Evolutionary conservation across 2,888 invertebrate genomes (phyloP), one percentile per base, ranked within the genome.

Genomic region (Mallateleia sp.): DNA sequence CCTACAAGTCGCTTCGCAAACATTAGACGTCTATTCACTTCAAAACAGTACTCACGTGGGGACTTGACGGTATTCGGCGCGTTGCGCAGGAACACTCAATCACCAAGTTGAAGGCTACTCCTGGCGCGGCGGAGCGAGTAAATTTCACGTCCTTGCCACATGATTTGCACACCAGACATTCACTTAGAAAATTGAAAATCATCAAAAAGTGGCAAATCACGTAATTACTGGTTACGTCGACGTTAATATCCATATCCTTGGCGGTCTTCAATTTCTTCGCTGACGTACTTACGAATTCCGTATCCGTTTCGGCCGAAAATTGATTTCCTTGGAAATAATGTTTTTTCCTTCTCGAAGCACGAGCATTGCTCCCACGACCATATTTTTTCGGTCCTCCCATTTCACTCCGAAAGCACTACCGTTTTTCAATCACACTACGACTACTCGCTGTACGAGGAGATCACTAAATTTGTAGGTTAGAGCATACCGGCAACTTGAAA

Each of bases 251-350:
- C 8, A 67, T 20, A 1, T 50, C 66, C 6, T 67, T 50, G 50
- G n/a, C n/a, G n/a, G 24, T 60, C 22, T 69, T 69, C 54, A 52
- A 9, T 38, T 69, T 69, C 24, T 69, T 69, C 24, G 69, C 54
- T n/a, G 69, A 69, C n/a, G 52, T 24, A 28, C 69, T 69, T 11
- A 69, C 54, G 38, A 69, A 69, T 14, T 25, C 28, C 0, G 42
- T 45, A n/a, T 45, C 56, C 11, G 32, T 28, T 72, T 72, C 71
- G 25, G 71, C 56, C 32, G 69, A n/a, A 24, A 56, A 69, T 69
- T 69, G 54, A 54, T 69, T 69, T 28, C 54, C 69, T n/a, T 69
- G 22, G 14, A 54, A 69, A 32, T 32, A 8, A 32, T 8, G 8
- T 8, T 32, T 32, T 8, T 8, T 32, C 8, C 32, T 32, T 8